These are phyloP conservation scores for Euleptes europaea DNA, from an alignment of 2,113 vertebrate species.

Conservation along the genomic window DNA sequence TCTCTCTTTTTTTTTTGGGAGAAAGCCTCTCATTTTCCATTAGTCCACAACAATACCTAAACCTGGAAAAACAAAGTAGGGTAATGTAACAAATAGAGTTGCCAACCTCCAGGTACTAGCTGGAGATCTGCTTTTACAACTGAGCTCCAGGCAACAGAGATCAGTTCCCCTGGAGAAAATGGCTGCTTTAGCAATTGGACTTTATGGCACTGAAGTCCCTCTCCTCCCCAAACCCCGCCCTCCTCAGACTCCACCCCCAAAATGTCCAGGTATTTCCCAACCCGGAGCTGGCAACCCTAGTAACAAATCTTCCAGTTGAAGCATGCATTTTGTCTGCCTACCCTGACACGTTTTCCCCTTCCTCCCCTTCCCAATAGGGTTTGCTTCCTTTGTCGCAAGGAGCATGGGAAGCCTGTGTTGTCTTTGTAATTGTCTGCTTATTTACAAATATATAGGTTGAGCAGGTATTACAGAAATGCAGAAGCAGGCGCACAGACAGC, in stretches of 20 bases:
- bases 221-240: no score
- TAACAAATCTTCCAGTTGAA: not conserved
- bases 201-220: no score
- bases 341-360: not conserved
- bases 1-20: not conserved
- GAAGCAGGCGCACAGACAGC: not conserved
- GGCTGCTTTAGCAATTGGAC: no score
- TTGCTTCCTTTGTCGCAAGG: not conserved
- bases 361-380: not conserved
- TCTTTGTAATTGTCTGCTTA: not conserved
- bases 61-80: not conserved
- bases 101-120: no score
- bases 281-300: no score
- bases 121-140: no score
- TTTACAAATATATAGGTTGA: no score
- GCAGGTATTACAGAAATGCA: not conserved
- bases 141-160: no score
- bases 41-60: not conserved
- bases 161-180: no score
- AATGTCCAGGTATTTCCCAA: no score
- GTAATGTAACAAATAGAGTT: no score
- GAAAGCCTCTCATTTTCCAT: not conserved
- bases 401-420: not conserved
- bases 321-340: not conserved
- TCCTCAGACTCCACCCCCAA: no score